Conservation (phyloP, 2,797 vertebrate species). For the Sphaeramia orbicularis region DNA sequence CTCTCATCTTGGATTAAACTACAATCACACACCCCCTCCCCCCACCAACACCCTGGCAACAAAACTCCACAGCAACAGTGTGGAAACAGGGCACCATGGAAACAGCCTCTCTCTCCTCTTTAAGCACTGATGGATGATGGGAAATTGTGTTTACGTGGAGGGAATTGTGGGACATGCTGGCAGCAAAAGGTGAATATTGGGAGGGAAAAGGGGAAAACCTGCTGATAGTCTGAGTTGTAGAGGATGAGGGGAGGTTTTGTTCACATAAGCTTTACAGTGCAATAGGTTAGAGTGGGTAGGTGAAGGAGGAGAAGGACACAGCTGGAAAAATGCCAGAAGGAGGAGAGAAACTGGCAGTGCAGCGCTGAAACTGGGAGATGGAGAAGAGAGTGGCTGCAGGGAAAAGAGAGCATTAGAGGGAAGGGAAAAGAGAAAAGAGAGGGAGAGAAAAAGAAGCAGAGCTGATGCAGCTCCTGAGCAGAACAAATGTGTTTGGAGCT, state of each 20-base stretch:
- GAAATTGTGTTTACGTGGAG: slow-evolving; percentile 52
- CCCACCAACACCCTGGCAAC: slow-evolving; percentile 67
- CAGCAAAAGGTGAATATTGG: too few relatives aligned
- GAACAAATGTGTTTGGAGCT: slow-evolving; percentile 81
- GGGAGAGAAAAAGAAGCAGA: slow-evolving; percentile 50
- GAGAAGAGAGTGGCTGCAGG: slow-evolving; percentile 59
- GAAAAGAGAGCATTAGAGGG: slow-evolving; percentile 53
- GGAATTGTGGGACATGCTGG: slow-evolving; percentile 26
- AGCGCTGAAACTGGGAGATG: slow-evolving; percentile 49
- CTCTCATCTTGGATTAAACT: slow-evolving; percentile 80
- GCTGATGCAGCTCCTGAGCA: slow-evolving; percentile 79
- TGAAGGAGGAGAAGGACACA: slow-evolving; percentile 27
- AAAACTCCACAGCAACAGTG: slow-evolving; percentile 69
- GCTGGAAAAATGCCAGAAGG: slow-evolving; percentile 50
- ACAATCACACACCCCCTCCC: slow-evolving; percentile 67
- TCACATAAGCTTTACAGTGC: slow-evolving; percentile 27
- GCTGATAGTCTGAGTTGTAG: too few relatives aligned
- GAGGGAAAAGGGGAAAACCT: too few relatives aligned
- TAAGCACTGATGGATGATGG: slow-evolving; percentile 51
- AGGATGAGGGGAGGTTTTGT: slow-evolving; percentile 28
- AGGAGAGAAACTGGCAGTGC: slow-evolving; percentile 46
- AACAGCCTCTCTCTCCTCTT: slow-evolving; percentile 63
- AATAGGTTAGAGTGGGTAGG: slow-evolving; percentile 11
- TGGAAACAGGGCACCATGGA: slow-evolving; percentile 73
- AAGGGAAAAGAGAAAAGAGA: slow-evolving; percentile 31